Percentiles rank a stretch among this genome's conserved stretches.
Evolutionary conservation across 2,797 vertebrate genomes (phyloP).

Genomic region (Petrocephalus schoutedeni): DNA sequence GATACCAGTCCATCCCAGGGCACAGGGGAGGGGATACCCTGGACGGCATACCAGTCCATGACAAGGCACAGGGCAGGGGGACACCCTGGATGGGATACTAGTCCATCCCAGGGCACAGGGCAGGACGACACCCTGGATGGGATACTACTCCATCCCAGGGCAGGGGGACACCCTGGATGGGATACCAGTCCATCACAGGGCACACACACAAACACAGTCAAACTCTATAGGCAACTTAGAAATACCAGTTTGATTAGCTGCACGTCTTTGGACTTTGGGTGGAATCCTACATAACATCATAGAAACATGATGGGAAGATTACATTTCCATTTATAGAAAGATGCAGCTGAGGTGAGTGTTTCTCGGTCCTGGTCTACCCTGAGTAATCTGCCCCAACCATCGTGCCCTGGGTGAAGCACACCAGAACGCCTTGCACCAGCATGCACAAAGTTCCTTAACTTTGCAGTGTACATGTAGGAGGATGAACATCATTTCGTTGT

Average conservation of each 20-base stretch:
- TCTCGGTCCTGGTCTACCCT: background rate
- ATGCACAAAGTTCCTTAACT: background rate
- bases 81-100: background rate
- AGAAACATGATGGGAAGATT: background rate
- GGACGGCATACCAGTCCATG: background rate
- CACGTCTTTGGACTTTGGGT: background rate
- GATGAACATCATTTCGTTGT: background rate
- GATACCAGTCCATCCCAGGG: too few species aligned
- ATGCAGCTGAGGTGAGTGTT: background rate
- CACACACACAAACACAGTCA: background rate
- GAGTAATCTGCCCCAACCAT: background rate
- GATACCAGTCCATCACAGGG: too few species aligned
- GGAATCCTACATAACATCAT: background rate
- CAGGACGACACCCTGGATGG: too few species aligned
- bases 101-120: background rate
- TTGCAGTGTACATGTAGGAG: background rate
- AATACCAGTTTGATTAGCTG: background rate
- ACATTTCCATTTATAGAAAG: background rate
- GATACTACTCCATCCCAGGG: too few species aligned
- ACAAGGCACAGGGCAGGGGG: background rate
- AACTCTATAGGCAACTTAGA: background rate
- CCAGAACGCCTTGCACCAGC: too few species aligned
- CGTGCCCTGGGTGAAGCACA: background rate
- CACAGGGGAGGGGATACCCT: too few species aligned
- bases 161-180: too few species aligned